Conservation (phyloP, 2,888 invertebrate genomes). For the Napeogenes sylphis region DNA sequence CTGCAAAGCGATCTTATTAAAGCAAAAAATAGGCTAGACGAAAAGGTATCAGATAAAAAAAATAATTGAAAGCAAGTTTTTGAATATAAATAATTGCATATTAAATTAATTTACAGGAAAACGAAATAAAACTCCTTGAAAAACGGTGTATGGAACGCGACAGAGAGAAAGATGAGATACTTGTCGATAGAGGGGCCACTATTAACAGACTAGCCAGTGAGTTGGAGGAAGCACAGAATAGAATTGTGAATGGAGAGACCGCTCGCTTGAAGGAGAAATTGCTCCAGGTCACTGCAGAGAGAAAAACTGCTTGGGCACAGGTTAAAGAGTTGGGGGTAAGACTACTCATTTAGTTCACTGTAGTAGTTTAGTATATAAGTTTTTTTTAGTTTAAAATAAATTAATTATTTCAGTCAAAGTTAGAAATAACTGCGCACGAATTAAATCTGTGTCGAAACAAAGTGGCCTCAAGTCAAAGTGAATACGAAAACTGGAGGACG, state of each 20-base stretch:
- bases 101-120: slow-evolving; percentile 47
- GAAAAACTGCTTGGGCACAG: slow-evolving; percentile 72
- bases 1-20: slow-evolving; percentile 75
- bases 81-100: no score
- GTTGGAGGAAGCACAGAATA: slow-evolving; percentile 78
- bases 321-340: slow-evolving; percentile 73
- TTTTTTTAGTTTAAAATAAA: no score
- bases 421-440: slow-evolving; percentile 68
- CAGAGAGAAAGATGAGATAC: slow-evolving; percentile 77
- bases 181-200: slow-evolving; percentile 80
- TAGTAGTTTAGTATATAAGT: no score
- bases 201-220: slow-evolving; percentile 80
- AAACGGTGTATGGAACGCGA: slow-evolving; percentile 76
- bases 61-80: no score
- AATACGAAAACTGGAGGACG: slow-evolving; percentile 61
- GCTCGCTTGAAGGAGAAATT: slow-evolving; percentile 63
- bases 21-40: slow-evolving; percentile 71
- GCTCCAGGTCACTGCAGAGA: slow-evolving; percentile 64
- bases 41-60: slow-evolving; percentile 51
- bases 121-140: slow-evolving; percentile 74
- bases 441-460: slow-evolving; percentile 61
- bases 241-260: slow-evolving; percentile 61
- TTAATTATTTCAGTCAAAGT: slow-evolving; percentile 53
- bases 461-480: slow-evolving; percentile 51
- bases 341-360: slow-evolving; percentile 4